Evolutionary conservation across 2,888 invertebrate genomes (phyloP).

Genomic region (Noctua fimbriata): DNA sequence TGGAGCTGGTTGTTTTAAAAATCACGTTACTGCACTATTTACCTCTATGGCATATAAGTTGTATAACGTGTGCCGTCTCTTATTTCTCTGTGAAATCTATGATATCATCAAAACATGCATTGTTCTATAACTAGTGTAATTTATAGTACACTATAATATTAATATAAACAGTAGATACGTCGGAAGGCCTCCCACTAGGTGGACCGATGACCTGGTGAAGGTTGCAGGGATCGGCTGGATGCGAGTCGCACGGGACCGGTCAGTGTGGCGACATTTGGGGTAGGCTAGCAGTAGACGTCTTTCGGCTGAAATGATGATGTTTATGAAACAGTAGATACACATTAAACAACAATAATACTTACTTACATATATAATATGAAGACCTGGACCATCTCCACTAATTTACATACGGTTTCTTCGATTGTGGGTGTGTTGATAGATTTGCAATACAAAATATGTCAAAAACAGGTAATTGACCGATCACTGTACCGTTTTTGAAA

Average conservation of each 20-base stretch:
- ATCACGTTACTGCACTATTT: not conserved
- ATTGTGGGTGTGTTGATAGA: not conserved
- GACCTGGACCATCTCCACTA: not conserved
- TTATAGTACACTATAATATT: conserved; percentile 1
- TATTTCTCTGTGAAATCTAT: conserved; percentile 27
- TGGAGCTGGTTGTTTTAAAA: not conserved
- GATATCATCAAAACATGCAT: conserved; percentile 47
- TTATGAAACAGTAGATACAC: not conserved
- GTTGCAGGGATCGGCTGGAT: too few species aligned
- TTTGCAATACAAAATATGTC: not conserved
- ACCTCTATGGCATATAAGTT: not conserved
- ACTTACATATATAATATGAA: not conserved
- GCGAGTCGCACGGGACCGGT: too few species aligned
- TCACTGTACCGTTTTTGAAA: not conserved
- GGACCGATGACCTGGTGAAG: too few species aligned
- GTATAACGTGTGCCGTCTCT: conserved; percentile 19
- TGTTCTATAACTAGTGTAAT: conserved; percentile 30
- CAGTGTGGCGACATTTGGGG: too few species aligned
- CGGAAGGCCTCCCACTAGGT: too few species aligned
- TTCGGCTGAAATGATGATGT: too few species aligned
- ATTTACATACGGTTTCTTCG: not conserved
- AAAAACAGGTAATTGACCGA: not conserved
- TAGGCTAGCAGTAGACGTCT: too few species aligned
- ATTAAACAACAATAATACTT: not conserved
- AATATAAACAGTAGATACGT: not conserved